Conservation (phyloP, 2,888 invertebrate species). For the Eulithis testata region DNA sequence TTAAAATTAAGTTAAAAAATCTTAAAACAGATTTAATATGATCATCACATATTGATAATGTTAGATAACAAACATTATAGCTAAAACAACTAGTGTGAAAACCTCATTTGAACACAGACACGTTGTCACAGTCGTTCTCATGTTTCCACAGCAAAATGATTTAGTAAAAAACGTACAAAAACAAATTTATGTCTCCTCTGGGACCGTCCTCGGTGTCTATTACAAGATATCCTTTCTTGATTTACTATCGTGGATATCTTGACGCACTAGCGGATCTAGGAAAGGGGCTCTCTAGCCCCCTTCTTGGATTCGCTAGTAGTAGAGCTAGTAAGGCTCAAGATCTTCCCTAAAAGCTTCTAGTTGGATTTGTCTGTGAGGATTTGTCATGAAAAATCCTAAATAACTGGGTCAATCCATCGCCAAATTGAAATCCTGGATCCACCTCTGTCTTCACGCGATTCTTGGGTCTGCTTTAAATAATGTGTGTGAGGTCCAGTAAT, state of each 20-base stretch:
- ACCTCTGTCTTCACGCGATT: conserved; percentile 48
- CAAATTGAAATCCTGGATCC: no score
- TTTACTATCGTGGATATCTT: conserved; percentile 75
- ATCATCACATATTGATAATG: no score
- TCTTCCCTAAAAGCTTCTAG: no score
- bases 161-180: conserved; percentile 75
- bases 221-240: conserved; percentile 79
- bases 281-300: no score
- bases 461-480: conserved; percentile 60
- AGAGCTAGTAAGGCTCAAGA: no score
- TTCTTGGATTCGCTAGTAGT: no score
- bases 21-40: no score
- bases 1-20: no score
- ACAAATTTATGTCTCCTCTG: conserved; percentile 77
- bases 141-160: conserved; percentile 69
- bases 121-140: conserved; percentile 44
- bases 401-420: no score
- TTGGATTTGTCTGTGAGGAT: no score
- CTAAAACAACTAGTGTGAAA: conserved; percentile 49
- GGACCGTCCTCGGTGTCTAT: conserved; percentile 75
- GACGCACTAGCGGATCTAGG: conserved; percentile 20
- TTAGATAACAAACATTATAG: neutral
- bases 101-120: conserved; percentile 59
- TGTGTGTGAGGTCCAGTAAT: conserved; percentile 63
- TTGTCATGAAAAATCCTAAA: no score